Conservation (phyloP, 1,140 invertebrate species). For the Lepidurus arcticus region DNA sequence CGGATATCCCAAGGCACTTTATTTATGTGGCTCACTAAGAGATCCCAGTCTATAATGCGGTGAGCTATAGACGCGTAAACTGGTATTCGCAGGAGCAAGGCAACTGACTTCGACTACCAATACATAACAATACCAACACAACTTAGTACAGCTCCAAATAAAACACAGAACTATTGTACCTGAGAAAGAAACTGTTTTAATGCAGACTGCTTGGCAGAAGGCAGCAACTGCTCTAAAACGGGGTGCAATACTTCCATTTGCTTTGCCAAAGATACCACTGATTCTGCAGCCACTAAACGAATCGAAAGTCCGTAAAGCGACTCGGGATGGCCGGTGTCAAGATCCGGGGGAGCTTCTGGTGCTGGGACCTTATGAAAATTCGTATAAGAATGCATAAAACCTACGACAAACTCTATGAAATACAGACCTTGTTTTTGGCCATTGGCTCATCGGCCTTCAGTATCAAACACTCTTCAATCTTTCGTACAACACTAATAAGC, state of each 20-base stretch:
- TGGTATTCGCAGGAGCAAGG: conserved; percentile 67
- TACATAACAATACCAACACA: not conserved
- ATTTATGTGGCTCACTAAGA: conserved; percentile 71
- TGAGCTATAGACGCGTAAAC: conserved; percentile 78
- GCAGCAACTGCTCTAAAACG: conserved; percentile 70
- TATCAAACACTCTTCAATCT: conserved; percentile 66
- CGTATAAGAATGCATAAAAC: not conserved
- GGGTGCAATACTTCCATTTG: conserved; percentile 77
- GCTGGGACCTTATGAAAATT: conserved; percentile 25
- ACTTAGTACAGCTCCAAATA: conserved; percentile 15
- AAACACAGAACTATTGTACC: conserved; percentile 9
- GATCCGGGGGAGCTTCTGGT: conserved; percentile 11
- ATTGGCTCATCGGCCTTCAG: conserved; percentile 40
- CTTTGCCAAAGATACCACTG: conserved; percentile 74
- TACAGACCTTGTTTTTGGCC: not conserved
- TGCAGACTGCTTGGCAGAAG: conserved; percentile 40
- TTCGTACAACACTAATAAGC: conserved; percentile 64
- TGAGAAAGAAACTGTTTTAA: conserved; percentile 30
- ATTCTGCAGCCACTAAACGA: conserved; percentile 46
- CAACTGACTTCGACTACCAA: conserved; percentile 60
- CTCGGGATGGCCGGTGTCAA: conserved; percentile 26
- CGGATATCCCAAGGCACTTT: conserved; percentile 94
- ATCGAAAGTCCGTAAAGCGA: conserved; percentile 32
- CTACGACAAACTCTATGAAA: not conserved
- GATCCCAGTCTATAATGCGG: conserved; percentile 69